Evolutionary conservation across 2,888 invertebrate genomes (phyloP), one percentile per base, ranked within the genome.

Genomic region (Cactoblastis cactorum): DNA sequence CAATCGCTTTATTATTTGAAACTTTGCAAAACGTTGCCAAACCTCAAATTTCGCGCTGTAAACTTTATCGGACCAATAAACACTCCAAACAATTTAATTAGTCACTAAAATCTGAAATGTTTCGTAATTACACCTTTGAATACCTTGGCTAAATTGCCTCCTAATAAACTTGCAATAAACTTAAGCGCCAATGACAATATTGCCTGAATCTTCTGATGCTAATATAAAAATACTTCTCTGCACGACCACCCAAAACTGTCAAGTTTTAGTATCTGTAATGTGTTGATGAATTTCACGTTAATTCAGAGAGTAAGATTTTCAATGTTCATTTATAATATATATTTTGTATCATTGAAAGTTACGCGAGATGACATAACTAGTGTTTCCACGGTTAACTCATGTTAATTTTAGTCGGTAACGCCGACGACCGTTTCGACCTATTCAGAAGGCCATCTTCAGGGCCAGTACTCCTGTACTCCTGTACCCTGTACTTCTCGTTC

Each of bases 1-100:
- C 49, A 22, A 45, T 24, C 32, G 24, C 34, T 50, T 52, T 53
- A 50, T 47, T 39, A 19, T 48, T 32, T 41, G 49, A 49, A 50
- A 33, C 39, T 45, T 54, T 50, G 45, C 45, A 46, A 15, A 32
- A 37, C 37, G 24, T 43, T 41, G 49, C 59, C 59, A 55, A 56
- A 61, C 45, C 57, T 53, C 51, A 58, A 65, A 67, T 70, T 71
- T 67, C 57, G 56, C 63, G 56, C 63, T 55, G 65, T 76, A 71
- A 73, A 74, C 46, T 66, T 69, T 67, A 70, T 59, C 45, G 52
- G 57, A 54, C 58, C 55, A 61, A 67, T 70, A 71, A 70, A 69
- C 18, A 58, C 57, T 62, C 45, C 38, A 63, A 70, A 65, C 63
- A 61, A 69, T 71, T 67, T 68, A 72, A 75, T 74, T 68, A 63